Evolutionary conservation across 64 coral and sea anemone genomes (phyloP), one percentile per base, ranked within the genome.

Genomic region (Montipora capricornis): DNA sequence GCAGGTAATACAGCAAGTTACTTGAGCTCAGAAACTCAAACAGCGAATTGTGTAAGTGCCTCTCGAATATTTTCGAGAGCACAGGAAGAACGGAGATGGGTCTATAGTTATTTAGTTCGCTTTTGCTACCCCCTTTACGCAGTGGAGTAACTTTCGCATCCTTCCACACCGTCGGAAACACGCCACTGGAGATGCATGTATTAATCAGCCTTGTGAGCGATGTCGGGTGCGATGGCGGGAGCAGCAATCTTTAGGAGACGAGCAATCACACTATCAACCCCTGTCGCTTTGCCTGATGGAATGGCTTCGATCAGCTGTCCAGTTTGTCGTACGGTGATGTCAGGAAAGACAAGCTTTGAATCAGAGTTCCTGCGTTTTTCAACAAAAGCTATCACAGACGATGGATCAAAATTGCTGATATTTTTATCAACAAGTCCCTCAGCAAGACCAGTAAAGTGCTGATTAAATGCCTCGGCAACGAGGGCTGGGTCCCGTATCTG

Each of bases 181-280:
- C 16, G 62, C 62, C 62, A 15, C 62, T 67, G 16, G 62, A 67
- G 62, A 67, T 73, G 20, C 19, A 73, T 22, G 20, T 73, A 19
- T 73, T 73, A 17, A 73, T 73, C 17, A 73, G 69, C 20, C 20
- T 73, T 22, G 69, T 66, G 47, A 89, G 47, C 20, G 45, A 87
- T 87, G 8, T 22, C 22, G 22, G 22, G 80, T 37, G 37, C 1
- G 37, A 37, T 37, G 37, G 37, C 82, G 49, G 82, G 82, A 14
- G 91, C 82, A 68, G 83, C 74, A 48, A 79, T 68, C 59, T 87
- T 93, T 93, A 93, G 13, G 1, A 93, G 3, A 48, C 75, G 20
- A 74, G 83, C 70, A 80, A 75, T 80, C 47, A 93, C 13, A 19
- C 68, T 29, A 57, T 93, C 91, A 12, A 69, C 46, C 11, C 91